These are phyloP conservation scores for Biston betularia DNA, from an alignment of 2,888 invertebrate genomes.

Conservation along the genomic window DNA sequence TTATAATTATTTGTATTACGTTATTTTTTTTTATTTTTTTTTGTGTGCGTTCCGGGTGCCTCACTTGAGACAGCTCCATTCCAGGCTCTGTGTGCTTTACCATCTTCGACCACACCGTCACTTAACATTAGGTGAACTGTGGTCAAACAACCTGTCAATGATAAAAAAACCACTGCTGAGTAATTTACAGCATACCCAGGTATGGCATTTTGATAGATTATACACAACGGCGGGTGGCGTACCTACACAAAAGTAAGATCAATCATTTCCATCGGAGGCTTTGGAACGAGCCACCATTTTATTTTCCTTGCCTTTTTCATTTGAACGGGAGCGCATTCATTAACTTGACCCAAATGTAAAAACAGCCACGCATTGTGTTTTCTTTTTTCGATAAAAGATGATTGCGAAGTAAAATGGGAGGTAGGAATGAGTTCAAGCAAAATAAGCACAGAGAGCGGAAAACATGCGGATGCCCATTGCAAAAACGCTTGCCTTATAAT, in stretches of 20 bases:
- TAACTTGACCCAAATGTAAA: conserved; percentile 29
- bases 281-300: conserved; percentile 5
- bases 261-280: conserved; percentile 21
- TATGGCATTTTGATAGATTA: background rate
- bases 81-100: too few relatives aligned
- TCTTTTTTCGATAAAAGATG: conserved; percentile 10
- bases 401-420: conserved; percentile 2
- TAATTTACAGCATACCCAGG: background rate
- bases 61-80: too few relatives aligned
- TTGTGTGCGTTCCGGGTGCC: too few relatives aligned
- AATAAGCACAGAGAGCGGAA: background rate
- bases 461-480: too few relatives aligned
- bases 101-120: too few relatives aligned
- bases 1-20: too few relatives aligned
- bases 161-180: too few relatives aligned
- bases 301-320: conserved; percentile 21
- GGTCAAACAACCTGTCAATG: too few relatives aligned
- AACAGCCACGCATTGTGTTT: conserved; percentile 13
- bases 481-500: too few relatives aligned
- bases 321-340: conserved; percentile 14
- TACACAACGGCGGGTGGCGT: background rate
- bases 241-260: conserved; percentile 19
- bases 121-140: too few relatives aligned
- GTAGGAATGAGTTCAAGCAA: background rate
- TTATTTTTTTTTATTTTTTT: too few relatives aligned